Evolutionary conservation across 2,888 invertebrate genomes (phyloP), one percentile per base, ranked within the genome.

Genomic region (Suillia variegata): DNA sequence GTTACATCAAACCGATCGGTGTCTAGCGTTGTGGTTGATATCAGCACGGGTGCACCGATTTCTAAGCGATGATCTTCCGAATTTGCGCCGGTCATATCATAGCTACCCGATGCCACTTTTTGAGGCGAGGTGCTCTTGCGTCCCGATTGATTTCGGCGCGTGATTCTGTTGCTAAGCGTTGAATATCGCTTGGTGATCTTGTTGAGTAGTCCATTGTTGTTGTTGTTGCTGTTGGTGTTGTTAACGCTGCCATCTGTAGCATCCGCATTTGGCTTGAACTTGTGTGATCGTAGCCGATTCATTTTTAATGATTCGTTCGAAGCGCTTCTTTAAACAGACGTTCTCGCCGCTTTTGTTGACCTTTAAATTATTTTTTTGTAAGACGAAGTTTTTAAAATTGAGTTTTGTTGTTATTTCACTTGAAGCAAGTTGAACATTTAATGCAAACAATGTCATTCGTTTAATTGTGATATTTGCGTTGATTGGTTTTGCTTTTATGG

Each of bases 21-120:
- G 63, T 81, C 80, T 59, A 82, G 56, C 0, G 78, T 79, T 15
- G 82, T 82, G 2, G 80, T 80, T 5, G 82, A 82, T 64, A 82
- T 82, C 12, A 82, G 49, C 2, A 82, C 62, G 1, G 82, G 82
- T 4, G 81, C 82, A 6, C 82, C 82, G 22, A 82, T 82, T 64
- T 82, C 82, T 18, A 79, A 62, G 4, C 79, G 78, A 66, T 81
- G 80, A 66, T 82, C 82, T 13, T 81, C 82, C 2, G 78, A 79
- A 47, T 78, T 67, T 49, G 73, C 65, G 8, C 82, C 82, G 17
- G 76, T 80, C 82, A 82, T 82, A 62, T 82, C 77, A 65, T 82
- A 82, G 61, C 82, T 82, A 34, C 81, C 82, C 0, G 75, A 75
- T 2, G 73, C 66, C 1, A 75, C 59, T 54, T 80, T 80, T 15